These are phyloP conservation scores for Thymelicus sylvestris DNA, from an alignment of 2,888 invertebrate species.

Conservation along the genomic window DNA sequence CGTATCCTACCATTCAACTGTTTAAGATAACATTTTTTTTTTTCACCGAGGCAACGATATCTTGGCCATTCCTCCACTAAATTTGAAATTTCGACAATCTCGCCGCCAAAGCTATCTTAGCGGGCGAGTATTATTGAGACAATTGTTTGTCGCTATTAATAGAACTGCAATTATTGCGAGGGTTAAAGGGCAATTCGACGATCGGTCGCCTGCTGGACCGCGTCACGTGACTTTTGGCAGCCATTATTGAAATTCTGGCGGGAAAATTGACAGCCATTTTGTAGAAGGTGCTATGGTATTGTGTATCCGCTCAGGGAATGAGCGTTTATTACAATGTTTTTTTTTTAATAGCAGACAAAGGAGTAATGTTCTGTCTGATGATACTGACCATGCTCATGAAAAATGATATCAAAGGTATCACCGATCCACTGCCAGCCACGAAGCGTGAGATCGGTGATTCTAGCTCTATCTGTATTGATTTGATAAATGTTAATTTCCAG, in stretches of 20 bases:
- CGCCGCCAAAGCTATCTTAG: constrained; percentile 53
- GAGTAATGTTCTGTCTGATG: no score
- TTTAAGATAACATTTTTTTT: neutral
- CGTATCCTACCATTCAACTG: no score
- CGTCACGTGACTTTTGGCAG: constrained; percentile 57
- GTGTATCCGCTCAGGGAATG: no score
- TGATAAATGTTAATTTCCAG: constrained; percentile 38
- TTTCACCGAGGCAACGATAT: neutral
- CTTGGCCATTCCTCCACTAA: constrained; percentile 5
- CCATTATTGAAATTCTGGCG: constrained; percentile 49
- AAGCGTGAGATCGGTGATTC: no score
- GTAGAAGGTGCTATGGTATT: neutral
- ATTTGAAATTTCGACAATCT: constrained; percentile 47
- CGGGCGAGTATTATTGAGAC: constrained; percentile 59
- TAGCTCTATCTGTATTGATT: no score
- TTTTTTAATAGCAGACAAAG: no score
- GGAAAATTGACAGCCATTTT: neutral
- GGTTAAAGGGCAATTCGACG: constrained; percentile 76
- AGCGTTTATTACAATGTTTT: no score
- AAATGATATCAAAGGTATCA: no score
- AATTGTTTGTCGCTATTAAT: constrained; percentile 75
- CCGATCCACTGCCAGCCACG: no score
- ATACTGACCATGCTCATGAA: no score
- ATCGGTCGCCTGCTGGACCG: constrained; percentile 55
- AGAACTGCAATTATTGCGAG: constrained; percentile 59